Evolutionary conservation across 2,888 invertebrate species (phyloP).

Genomic region (Eupithecia subfuscata): DNA sequence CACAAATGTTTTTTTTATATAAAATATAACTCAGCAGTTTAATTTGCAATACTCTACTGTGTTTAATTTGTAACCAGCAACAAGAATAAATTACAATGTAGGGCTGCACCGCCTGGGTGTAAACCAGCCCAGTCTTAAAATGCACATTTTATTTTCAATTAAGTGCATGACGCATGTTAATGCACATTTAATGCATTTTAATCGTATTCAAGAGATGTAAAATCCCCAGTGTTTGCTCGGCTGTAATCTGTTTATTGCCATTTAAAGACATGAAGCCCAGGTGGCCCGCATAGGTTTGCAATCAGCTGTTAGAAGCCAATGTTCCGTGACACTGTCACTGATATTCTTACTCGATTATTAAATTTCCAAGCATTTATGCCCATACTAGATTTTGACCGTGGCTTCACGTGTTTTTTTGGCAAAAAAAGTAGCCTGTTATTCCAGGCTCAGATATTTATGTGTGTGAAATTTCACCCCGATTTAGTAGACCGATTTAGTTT

Average conservation of each 20-base stretch:
- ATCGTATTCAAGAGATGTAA: slow-evolving; percentile 25
- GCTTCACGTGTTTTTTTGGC: too few species aligned
- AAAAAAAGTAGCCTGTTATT: too few species aligned
- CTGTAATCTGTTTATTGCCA: slow-evolving; percentile 34
- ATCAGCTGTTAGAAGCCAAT: slow-evolving; percentile 36
- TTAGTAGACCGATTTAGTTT: too few species aligned
- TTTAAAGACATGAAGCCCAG: slow-evolving; percentile 32
- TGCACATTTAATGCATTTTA: slow-evolving; percentile 20
- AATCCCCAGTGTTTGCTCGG: slow-evolving; percentile 36
- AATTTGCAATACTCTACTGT: too few species aligned
- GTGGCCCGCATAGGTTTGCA: slow-evolving; percentile 40
- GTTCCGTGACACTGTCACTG: slow-evolving; percentile 30
- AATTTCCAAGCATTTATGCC: not conserved
- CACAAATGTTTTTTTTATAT: too few species aligned
- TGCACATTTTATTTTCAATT: slow-evolving; percentile 12
- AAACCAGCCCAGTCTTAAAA: slow-evolving; percentile 7
- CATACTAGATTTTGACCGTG: too few species aligned
- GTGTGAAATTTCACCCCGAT: not conserved
- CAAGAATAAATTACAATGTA: not conserved
- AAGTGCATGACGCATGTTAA: not conserved
- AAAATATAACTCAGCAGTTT: too few species aligned
- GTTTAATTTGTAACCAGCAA: not conserved
- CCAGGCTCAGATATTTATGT: too few species aligned
- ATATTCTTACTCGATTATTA: slow-evolving; percentile 21
- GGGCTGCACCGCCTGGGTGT: not conserved